phyloP scores from a whole-genome alignment of 2,888 invertebrate genomes.

The Clunio marinus region DNA sequence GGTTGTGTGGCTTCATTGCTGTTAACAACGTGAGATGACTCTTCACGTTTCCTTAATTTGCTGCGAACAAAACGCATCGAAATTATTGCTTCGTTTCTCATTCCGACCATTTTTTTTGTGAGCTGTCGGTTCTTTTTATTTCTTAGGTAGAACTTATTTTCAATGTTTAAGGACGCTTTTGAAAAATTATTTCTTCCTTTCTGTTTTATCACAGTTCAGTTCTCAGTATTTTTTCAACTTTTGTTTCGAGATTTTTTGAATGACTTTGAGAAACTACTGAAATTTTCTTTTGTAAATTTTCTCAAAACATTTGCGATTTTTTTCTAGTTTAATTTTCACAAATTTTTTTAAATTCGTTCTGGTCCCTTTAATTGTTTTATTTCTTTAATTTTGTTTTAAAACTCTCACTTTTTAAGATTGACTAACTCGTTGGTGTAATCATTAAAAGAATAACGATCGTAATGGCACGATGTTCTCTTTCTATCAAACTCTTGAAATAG shows the following conservation, averaged over 20 bases:
- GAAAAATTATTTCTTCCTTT: not conserved
- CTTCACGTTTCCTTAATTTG: constrained; percentile 82
- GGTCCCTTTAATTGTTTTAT: not conserved
- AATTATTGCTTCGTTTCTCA: constrained; percentile 76
- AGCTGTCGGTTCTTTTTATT: too few relatives aligned
- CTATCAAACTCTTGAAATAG: not conserved
- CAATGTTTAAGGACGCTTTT: too few relatives aligned
- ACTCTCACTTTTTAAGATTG: constrained; percentile 1
- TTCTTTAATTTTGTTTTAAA: constrained; percentile 5
- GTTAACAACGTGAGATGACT: constrained; percentile 66
- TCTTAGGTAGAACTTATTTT: too few relatives aligned
- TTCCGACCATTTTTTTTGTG: constrained; percentile 74
- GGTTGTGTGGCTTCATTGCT: constrained; percentile 56
- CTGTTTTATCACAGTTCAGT: constrained; percentile 22
- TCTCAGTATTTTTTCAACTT: not conserved
- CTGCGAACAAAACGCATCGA: constrained; percentile 88
- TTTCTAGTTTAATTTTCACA: not conserved
- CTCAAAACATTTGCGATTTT: too few relatives aligned
- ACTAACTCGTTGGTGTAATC: constrained; percentile 11
- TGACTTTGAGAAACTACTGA: not conserved
- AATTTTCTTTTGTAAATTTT: too few relatives aligned
- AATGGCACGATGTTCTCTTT: not conserved
- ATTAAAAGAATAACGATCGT: constrained; percentile 14
- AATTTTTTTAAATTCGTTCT: not conserved
- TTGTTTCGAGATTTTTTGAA: not conserved